These are phyloP conservation scores for Brachyistius frenatus DNA, from an alignment of 2,113 vertebrate genomes.

Conservation along the genomic window DNA sequence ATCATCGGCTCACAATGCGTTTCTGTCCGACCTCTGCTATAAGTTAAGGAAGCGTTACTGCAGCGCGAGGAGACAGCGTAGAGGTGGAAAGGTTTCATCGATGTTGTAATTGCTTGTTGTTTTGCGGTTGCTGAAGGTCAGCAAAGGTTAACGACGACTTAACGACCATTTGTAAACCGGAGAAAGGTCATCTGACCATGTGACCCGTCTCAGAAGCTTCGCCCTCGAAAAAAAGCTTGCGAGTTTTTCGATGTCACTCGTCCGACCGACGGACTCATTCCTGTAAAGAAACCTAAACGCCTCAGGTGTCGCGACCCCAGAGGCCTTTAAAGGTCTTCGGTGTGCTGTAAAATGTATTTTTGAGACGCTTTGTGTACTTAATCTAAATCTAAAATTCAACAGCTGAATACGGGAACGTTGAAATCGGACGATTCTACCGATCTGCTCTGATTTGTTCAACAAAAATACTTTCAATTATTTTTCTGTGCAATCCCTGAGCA, in stretches of 20 bases:
- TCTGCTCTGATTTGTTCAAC: too few relatives aligned
- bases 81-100: neutral
- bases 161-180: neutral
- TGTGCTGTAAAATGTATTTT: neutral
- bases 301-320: neutral
- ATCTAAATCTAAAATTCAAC: neutral
- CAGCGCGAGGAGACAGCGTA: neutral
- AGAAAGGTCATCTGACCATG: neutral
- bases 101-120: neutral
- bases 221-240: neutral
- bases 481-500: too few relatives aligned
- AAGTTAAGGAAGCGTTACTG: neutral
- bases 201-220: slow-evolving; percentile 1
- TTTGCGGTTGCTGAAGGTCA: slow-evolving; percentile 17
- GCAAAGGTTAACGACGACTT: slow-evolving; percentile 15
- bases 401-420: neutral
- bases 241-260: neutral
- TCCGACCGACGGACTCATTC: neutral
- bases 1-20: neutral
- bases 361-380: neutral
- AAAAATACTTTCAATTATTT: too few relatives aligned
- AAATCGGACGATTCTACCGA: too few relatives aligned
- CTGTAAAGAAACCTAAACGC: neutral
- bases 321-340: neutral
- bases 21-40: slow-evolving; percentile 18